Base-by-base conservation (phyloP, 2,888 invertebrate genomes). In the Melanargia galathea region DNA sequence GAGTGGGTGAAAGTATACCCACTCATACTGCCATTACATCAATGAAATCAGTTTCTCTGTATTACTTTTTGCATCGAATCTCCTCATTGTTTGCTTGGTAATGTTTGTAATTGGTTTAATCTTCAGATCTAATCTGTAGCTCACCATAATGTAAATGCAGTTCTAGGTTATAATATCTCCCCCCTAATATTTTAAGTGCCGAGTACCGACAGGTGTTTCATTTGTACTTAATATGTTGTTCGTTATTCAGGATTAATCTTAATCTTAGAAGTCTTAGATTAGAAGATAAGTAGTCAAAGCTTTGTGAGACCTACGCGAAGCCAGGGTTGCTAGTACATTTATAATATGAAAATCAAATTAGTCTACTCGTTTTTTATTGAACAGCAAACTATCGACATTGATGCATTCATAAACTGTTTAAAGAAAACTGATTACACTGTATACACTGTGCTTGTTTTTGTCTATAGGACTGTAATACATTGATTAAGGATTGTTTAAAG, bases 1-100 rank as follows among this genome's bases (percentile, higher is more conserved):
- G 60, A 60, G 48, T 57, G 52, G 60, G 66, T 64, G 68, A 66
- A 66, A 68, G 68, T 68, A 40, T 60, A 66, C 60, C 18, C 20
- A 52, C 33, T 52, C 20, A 22, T 22, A 46, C 22, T 46, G 13
- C 11, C 45, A 40, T 43, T 35, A 18, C 24, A 56, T 43, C n/a
- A 62, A 62, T 62, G 62, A 59, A 66, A 63, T 62, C 62, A 60
- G 60, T 68, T 68, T 68, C 67, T 58, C 67, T 30, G 49, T 46
- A 52, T 66, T 48, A 60, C 52, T 66, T 68, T 60, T 67, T 60
- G 46, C 60, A 60, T 57, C 55, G 20, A 46, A 51, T 40, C 11
- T 11, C 8, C 40, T n/a, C 45, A 62, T 60, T 67, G 66, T 67
- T 64, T 43, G 16, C 26, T 24, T 33, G 33, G 13, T 24, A 35